phyloP scores from a whole-genome alignment of 2,888 invertebrate genomes.

The Ferrisia virgata region DNA sequence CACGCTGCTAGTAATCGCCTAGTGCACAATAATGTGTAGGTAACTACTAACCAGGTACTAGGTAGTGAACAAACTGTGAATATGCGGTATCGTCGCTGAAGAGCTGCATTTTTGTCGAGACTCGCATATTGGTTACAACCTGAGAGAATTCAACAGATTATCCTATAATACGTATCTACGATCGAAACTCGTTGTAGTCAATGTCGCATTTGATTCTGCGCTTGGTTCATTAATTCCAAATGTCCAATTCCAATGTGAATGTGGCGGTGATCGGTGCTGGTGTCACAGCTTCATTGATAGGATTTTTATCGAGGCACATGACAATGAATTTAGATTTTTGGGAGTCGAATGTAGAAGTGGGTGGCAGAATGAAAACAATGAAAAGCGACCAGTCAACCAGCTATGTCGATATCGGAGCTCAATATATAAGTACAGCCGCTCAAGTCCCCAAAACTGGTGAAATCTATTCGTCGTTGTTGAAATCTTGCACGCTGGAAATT shows the following conservation, averaged over 20 bases:
- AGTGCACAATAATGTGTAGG: no score
- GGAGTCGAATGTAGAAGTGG: conserved; percentile 46
- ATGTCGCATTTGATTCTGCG: no score
- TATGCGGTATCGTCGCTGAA: no score
- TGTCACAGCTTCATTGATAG: conserved; percentile 45
- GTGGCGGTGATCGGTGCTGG: conserved; percentile 42
- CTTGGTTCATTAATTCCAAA: no score
- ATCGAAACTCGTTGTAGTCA: no score
- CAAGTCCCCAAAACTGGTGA: neutral
- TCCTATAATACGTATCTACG: no score
- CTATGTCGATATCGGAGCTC: conserved; percentile 46
- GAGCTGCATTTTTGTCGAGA: no score
- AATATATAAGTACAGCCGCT: conserved; percentile 44
- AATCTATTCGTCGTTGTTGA: conserved; percentile 43
- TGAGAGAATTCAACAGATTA: no score
- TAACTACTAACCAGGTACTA: no score
- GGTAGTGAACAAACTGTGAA: no score
- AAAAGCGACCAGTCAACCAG: conserved; percentile 18
- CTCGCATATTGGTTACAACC: no score
- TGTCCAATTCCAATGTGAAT: neutral
- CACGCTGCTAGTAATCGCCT: no score
- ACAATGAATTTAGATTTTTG: conserved; percentile 43
- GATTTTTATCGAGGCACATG: conserved; percentile 27
- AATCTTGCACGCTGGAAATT: neutral
- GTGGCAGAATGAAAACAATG: conserved; percentile 46